Conservation (phyloP, 2,797 vertebrate species). For the Odontamblyopus lacepedii region DNA sequence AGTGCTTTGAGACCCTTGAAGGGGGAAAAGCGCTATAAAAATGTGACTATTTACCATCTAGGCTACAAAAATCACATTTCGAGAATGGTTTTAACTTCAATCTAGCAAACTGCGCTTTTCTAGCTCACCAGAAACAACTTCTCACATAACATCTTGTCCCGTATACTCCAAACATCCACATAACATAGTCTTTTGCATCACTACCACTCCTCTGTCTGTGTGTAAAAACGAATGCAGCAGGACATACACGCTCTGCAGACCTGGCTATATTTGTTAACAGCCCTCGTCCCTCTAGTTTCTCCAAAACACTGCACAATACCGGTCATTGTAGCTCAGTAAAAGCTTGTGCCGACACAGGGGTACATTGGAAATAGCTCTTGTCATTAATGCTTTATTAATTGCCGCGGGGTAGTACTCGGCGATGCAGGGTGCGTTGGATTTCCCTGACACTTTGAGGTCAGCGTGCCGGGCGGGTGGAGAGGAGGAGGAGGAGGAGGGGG, state of each 20-base stretch:
- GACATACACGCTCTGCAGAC: slow-evolving; percentile 66
- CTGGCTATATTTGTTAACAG: slow-evolving; percentile 78
- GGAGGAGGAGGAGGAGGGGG: slow-evolving; percentile 77
- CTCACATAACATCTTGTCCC: slow-evolving; percentile 35
- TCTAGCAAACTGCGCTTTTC: too few relatives aligned
- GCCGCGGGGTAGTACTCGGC: slow-evolving; percentile 87
- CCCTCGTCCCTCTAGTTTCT: slow-evolving; percentile 67
- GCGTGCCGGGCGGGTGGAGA: slow-evolving; percentile 86
- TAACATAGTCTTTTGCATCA: slow-evolving; percentile 33
- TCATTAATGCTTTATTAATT: slow-evolving; percentile 99
- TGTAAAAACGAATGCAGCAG: slow-evolving; percentile 72
- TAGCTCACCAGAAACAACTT: slow-evolving; percentile 21
- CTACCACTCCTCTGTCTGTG: slow-evolving; percentile 34
- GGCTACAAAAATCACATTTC: not conserved
- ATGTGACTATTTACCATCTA: too few relatives aligned
- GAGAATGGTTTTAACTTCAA: not conserved
- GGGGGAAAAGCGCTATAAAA: too few relatives aligned
- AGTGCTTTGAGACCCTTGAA: too few relatives aligned
- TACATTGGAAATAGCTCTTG: slow-evolving; percentile 97
- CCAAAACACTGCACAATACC: slow-evolving; percentile 70
- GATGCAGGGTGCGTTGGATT: slow-evolving; percentile 88
- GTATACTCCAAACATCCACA: slow-evolving; percentile 66
- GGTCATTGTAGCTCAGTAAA: slow-evolving; percentile 82
- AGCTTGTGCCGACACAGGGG: slow-evolving; percentile 86
- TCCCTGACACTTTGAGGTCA: slow-evolving; percentile 99